These are phyloP conservation scores for Drosophila acutilabella DNA, from an alignment of 2,888 invertebrate species.

Conservation along the genomic window DNA sequence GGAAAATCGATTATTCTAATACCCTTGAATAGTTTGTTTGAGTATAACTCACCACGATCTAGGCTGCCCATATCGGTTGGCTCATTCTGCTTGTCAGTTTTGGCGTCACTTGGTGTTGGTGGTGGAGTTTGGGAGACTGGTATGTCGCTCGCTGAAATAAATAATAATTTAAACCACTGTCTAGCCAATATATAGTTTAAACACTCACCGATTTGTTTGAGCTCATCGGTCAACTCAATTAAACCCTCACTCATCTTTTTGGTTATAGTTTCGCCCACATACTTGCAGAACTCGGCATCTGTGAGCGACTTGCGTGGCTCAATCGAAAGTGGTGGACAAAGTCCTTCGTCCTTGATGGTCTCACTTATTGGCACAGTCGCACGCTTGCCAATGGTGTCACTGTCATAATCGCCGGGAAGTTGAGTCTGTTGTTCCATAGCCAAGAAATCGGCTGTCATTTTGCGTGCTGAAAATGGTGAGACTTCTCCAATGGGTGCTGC, in stretches of 20 bases:
- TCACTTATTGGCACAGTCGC: conserved; percentile 54
- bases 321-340: conserved; percentile 63
- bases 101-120: conserved; percentile 84
- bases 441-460: conserved; percentile 71
- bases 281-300: conserved; percentile 84
- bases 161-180: not conserved
- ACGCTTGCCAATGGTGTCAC: conserved; percentile 51
- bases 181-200: not conserved
- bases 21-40: not conserved
- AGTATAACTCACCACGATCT: conserved; percentile 56
- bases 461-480: conserved; percentile 57
- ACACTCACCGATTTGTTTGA: conserved; percentile 74
- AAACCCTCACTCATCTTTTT: conserved; percentile 84
- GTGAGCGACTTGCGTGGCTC: conserved; percentile 83
- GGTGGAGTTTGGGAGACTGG: conserved; percentile 84
- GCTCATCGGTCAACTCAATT: conserved; percentile 82
- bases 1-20: not conserved
- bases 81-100: conserved; percentile 70
- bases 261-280: conserved; percentile 83
- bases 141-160: conserved; percentile 75
- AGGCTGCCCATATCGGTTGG: conserved; percentile 50
- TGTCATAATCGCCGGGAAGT: conserved; percentile 48
- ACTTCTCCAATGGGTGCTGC: conserved; percentile 73
- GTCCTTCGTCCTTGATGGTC: conserved; percentile 47
- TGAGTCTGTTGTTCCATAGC: conserved; percentile 65